Conservation (phyloP, 2,797 vertebrate species). For the Chelon labrosus region DNA sequence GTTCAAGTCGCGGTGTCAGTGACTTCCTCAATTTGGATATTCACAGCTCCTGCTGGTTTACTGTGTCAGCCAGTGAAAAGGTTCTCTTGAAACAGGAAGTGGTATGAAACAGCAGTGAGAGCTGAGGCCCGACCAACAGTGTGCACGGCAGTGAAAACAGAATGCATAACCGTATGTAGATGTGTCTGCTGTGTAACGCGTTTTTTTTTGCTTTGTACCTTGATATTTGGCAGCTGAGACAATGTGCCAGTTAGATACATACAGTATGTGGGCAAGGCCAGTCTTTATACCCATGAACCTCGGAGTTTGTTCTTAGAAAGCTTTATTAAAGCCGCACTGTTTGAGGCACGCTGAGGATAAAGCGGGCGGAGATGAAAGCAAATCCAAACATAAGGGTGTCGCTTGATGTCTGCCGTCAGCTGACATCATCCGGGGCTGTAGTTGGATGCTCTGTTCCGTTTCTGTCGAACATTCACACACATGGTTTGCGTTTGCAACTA, state of each 20-base stretch:
- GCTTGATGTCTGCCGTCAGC: neutral
- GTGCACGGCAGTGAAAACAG: neutral
- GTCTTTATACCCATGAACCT: neutral
- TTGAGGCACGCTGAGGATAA: neutral
- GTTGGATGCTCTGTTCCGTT: neutral
- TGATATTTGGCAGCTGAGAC: neutral
- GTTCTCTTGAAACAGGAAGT: conserved; percentile 59
- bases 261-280: neutral
- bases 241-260: neutral
- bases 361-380: neutral
- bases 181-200: neutral
- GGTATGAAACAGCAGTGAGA: conserved; percentile 20
- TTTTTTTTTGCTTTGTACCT: neutral
- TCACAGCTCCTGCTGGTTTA: neutral
- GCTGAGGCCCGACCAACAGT: neutral
- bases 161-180: neutral
- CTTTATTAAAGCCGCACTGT: too few species aligned
- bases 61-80: conserved; percentile 15
- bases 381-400: neutral
- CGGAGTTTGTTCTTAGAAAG: too few species aligned
- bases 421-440: neutral
- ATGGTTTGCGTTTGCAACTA: neutral
- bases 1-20: neutral
- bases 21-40: conserved; percentile 58
- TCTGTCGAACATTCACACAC: neutral